Evolutionary conservation across 2,113 vertebrate species (phyloP), one percentile per base, ranked within the genome.

Genomic region (Corythaeola cristata): DNA sequence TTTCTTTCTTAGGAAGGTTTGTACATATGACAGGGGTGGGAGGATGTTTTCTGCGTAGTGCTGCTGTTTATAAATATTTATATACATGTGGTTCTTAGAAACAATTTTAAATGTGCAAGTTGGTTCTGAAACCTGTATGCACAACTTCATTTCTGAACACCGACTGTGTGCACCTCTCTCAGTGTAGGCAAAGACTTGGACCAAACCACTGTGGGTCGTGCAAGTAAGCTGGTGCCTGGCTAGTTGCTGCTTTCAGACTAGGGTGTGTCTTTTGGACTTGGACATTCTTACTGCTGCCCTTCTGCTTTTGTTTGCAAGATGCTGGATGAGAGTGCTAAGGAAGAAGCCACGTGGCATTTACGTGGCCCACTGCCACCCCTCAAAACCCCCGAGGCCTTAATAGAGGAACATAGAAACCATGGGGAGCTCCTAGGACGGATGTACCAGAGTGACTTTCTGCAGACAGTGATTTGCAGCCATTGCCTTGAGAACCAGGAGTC

Each of bases 141-240:
- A 47, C 69, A 81, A 3, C 59, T 67, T 78, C 4, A 2, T 45
- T 79, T 73, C 58, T 66, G 39, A 50, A 17, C 41, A 5, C 8
- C 6, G 6, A 35, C 69, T 89, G 69, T 0, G 0, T 63, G 55
- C 27, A 8, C 0, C 0, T 44, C 17, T 75, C 52, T 85, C 30
- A 4, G 18, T 21, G 12, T 17, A 45, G 66, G 58, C 35, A 30
- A 6, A 89, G 62, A 41, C 35, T 44, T 81, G 93, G 88, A 96
- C 95, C 94, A 95, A 96, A 92, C 8, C 60, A 20, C 39, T 55
- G 1, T 50, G 53, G 45, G 37, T 8, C 62, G 23, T 82, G 69
- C 49, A 47, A 12, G 45, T 53, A 6, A 56, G 62, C 71, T 88
- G 81, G 49, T 63, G 44, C 50, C 59, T 4, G 5, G 39, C 0